Percentiles rank a stretch among this genome's conserved stretches.
Conservation (phyloP, 2,888 invertebrate genomes). For the Diarsia rubi region DNA sequence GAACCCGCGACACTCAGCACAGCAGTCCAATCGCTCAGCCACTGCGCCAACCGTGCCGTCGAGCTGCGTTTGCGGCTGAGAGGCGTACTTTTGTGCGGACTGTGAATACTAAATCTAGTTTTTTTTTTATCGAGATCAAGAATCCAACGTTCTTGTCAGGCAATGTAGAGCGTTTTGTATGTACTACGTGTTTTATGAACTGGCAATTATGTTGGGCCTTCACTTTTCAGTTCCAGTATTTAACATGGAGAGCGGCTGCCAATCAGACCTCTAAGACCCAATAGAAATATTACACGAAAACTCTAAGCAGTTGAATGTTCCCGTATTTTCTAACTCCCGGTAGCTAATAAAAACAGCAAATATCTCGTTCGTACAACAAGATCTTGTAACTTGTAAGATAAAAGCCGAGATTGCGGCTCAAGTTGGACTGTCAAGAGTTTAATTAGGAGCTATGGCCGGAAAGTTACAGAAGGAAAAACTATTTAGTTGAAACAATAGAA, state of each 20-base stretch:
- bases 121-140: constrained; percentile 15
- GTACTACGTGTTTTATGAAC: constrained; percentile 7
- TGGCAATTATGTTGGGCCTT: constrained; percentile 19
- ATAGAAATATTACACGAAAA: not conserved
- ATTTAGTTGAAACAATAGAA: constrained; percentile 62
- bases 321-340: constrained; percentile 8
- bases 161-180: not conserved
- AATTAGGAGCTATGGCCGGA: constrained; percentile 61
- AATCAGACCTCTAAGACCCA: too few relatives aligned
- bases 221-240: too few relatives aligned
- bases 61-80: constrained; percentile 20
- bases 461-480: constrained; percentile 63
- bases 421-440: constrained; percentile 57
- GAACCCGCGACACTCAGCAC: too few relatives aligned
- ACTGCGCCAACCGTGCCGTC: too few relatives aligned
- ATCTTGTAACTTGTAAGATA: constrained; percentile 34
- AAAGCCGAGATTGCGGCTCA: constrained; percentile 44
- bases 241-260: too few relatives aligned
- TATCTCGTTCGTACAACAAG: constrained; percentile 4
- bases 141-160: constrained; percentile 18
- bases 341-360: constrained; percentile 33
- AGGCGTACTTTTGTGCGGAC: constrained; percentile 16
- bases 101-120: constrained; percentile 39
- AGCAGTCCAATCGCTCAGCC: too few relatives aligned
- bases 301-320: not conserved